A percentile compares a stretch with the other conserved stretches of the same genome.
phyloP scores from a whole-genome alignment of 2,888 invertebrate genomes.

The Spisula subtruncata region DNA sequence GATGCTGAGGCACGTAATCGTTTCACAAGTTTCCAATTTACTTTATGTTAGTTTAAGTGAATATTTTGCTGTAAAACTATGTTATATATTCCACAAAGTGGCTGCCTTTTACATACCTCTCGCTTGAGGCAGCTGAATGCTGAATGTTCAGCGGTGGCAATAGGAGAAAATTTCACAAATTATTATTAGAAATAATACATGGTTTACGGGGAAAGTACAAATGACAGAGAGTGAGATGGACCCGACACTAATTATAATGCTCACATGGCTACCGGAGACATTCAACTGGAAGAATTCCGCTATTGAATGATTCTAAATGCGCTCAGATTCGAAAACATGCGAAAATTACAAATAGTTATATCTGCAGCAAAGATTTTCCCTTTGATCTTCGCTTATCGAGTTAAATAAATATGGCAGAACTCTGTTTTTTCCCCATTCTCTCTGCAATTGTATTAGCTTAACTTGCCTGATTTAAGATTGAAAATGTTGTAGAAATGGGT shows the following conservation, averaged over 20 bases:
- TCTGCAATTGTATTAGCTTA: constrained; percentile 58
- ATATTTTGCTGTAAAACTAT: constrained; percentile 30
- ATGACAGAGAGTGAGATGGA: constrained; percentile 24
- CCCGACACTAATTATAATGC: constrained; percentile 35
- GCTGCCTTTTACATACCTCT: neutral
- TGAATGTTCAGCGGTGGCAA: too few species aligned
- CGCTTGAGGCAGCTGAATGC: neutral
- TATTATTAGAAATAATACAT: constrained; percentile 27
- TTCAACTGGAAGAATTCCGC: constrained; percentile 13
- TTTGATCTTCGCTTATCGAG: constrained; percentile 64
- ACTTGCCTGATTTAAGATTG: constrained; percentile 59
- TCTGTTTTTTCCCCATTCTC: constrained; percentile 52
- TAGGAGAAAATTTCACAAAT: constrained; percentile 9
- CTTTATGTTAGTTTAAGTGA: constrained; percentile 50
- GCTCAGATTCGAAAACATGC: constrained; percentile 6
- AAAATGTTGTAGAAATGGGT: constrained; percentile 49
- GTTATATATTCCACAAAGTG: constrained; percentile 16
- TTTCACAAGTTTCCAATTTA: constrained; percentile 56
- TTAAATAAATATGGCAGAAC: constrained; percentile 63
- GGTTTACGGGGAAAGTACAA: neutral
- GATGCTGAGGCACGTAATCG: constrained; percentile 1
- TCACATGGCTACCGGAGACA: constrained; percentile 32
- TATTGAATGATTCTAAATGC: constrained; percentile 15
- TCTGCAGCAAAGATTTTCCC: constrained; percentile 37
- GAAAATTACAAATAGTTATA: constrained; percentile 53